Conservation (phyloP, 2,113 vertebrate species). For the Scartelaos histophorus region DNA sequence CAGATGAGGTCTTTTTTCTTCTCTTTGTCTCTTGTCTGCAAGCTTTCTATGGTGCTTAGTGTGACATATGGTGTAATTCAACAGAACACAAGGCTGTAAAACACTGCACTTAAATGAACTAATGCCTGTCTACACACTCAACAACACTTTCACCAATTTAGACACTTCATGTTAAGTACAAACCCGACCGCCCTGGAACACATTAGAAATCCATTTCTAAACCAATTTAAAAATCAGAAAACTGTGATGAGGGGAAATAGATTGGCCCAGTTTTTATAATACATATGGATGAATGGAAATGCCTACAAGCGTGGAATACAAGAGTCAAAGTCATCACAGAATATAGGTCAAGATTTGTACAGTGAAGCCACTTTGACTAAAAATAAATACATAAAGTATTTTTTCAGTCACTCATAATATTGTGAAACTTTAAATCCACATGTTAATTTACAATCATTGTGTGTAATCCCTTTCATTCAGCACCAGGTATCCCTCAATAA, state of each 20-base stretch:
- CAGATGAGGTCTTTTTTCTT: constrained; percentile 36
- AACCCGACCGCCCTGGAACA: not conserved
- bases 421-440: not conserved
- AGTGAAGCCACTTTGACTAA: not conserved
- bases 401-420: not conserved
- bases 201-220: constrained; percentile 1
- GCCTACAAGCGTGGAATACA: not conserved
- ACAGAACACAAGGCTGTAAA: constrained; percentile 12
- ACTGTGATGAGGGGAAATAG: not conserved
- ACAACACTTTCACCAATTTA: constrained; percentile 13
- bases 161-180: not conserved
- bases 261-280: not conserved
- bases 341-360: not conserved
- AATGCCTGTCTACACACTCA: constrained; percentile 2
- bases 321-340: not conserved
- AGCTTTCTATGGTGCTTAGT: constrained; percentile 2
- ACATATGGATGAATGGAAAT: not conserved
- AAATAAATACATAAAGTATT: no score
- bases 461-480: no score
- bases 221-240: not conserved
- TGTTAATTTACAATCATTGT: no score
- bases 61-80: constrained; percentile 14
- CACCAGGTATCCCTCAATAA: constrained; percentile 48
- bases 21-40: constrained; percentile 12
- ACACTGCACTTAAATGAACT: constrained; percentile 23